These are phyloP conservation scores for Apodemus sylvaticus DNA, from an alignment of 2,113 vertebrate genomes.

Conservation along the genomic window DNA sequence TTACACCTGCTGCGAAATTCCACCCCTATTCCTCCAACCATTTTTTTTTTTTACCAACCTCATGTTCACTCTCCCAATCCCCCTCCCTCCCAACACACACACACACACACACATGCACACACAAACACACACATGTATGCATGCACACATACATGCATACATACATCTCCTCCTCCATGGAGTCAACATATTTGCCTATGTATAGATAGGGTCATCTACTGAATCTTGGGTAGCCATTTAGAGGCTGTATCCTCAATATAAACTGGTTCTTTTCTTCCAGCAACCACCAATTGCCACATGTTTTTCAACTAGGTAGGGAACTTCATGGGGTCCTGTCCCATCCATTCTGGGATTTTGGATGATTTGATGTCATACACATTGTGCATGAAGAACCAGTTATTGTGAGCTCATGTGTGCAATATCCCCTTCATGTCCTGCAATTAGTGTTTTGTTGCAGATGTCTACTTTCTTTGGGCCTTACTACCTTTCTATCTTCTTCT, in stretches of 20 bases:
- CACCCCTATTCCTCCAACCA: neutral
- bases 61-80: neutral
- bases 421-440: neutral
- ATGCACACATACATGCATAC: no score
- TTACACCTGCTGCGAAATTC: neutral
- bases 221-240: neutral
- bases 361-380: neutral
- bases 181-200: neutral
- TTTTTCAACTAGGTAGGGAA: neutral
- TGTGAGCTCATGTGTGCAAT: neutral
- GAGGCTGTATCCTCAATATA: neutral
- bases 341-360: neutral
- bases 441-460: neutral
- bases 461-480: neutral
- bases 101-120: no score
- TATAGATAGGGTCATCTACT: neutral
- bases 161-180: neutral
- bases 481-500: neutral
- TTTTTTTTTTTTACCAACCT: neutral
- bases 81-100: no score
- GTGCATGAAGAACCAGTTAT: neutral
- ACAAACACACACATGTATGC: no score
- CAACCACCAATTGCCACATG: neutral
- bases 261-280: neutral
- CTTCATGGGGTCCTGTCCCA: neutral